Base-by-base conservation (phyloP, 2,797 vertebrate genomes). In the Acanthurus leucopareius region DNA sequence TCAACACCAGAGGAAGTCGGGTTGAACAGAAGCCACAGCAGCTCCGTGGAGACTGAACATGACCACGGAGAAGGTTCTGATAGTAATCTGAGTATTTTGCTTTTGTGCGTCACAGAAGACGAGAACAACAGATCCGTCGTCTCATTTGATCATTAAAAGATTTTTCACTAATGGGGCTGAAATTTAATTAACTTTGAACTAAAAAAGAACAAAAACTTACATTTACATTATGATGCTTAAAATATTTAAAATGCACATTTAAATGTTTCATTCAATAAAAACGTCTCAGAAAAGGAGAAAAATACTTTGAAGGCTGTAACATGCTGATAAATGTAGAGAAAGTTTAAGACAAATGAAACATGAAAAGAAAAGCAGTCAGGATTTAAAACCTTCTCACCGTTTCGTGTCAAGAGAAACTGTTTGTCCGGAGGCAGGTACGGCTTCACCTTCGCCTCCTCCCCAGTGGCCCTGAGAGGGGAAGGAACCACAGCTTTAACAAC, bases 351-450 rank as follows among this genome's bases (percentile, higher is more conserved):
- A 54, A 48, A 14, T 10, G 17, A 3, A 42, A 15, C 11, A 28
- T 40, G 20, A 58, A 28, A 71, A 35, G n/a, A 65, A 15, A 5
- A 42, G 9, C 10, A 19, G 22, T 20, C 38, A 19, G 7, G n/a
- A 7, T 20, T 17, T 5, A 3, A 69, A 66, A 53, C 5, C 15
- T 10, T 49, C 96, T 95, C 95, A 99, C 98, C 98, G 88, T 99
- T 99, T 91, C 97, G 97, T 25, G 98, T 99, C 89, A 99, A 92
- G 79, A 99, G 96, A 89, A 99, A 99, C 88, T 99, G 98, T 94
- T 98, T 99, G 80, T 97, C 97, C 77, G 90, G 93, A 10, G 98
- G 98, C 62, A 99, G 91, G 82, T 98, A 99, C 14, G 97, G 95
- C 90, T 99, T 99, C 87, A 99, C 96, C 92, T 99, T 99, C 13